Conservation (phyloP, 2,888 invertebrate species). For the Leptothorax acervorum region DNA sequence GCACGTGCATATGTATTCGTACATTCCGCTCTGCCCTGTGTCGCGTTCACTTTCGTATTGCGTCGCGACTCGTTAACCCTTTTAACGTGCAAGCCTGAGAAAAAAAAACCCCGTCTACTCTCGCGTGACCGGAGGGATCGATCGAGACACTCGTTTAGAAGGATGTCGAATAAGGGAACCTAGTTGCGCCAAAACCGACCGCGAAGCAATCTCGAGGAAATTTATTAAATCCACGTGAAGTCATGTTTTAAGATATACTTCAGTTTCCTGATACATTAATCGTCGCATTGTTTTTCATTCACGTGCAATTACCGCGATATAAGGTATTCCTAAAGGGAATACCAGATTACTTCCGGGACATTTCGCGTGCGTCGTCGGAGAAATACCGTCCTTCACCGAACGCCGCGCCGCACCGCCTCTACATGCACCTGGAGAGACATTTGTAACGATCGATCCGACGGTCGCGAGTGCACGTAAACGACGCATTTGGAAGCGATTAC, state of each 20-base stretch:
- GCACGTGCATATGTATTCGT: conserved; percentile 50
- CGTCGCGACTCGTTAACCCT: conserved; percentile 63
- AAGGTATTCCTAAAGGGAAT: conserved; percentile 11
- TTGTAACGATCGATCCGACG: conserved; percentile 66
- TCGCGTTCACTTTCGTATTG: conserved; percentile 42
- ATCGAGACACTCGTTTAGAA: background rate
- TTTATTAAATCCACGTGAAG: background rate
- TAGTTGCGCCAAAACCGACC: background rate
- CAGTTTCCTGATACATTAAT: conserved; percentile 4
- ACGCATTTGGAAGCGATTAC: conserved; percentile 71
- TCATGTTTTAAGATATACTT: background rate
- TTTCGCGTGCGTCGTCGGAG: conserved; percentile 1
- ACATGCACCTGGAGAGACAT: conserved; percentile 31
- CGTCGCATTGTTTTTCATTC: background rate
- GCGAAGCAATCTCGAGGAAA: background rate
- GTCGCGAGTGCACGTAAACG: conserved; percentile 64
- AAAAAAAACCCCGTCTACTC: background rate
- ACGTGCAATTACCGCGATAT: background rate
- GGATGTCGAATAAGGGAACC: background rate
- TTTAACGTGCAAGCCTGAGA: conserved; percentile 14
- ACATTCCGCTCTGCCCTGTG: conserved; percentile 16
- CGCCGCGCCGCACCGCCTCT: background rate
- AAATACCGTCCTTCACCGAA: background rate
- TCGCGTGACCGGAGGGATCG: background rate
- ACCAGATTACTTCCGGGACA: background rate